Evolutionary conservation across 2,113 vertebrate species (phyloP).

Genomic region (Cynoglossus semilaevis): DNA sequence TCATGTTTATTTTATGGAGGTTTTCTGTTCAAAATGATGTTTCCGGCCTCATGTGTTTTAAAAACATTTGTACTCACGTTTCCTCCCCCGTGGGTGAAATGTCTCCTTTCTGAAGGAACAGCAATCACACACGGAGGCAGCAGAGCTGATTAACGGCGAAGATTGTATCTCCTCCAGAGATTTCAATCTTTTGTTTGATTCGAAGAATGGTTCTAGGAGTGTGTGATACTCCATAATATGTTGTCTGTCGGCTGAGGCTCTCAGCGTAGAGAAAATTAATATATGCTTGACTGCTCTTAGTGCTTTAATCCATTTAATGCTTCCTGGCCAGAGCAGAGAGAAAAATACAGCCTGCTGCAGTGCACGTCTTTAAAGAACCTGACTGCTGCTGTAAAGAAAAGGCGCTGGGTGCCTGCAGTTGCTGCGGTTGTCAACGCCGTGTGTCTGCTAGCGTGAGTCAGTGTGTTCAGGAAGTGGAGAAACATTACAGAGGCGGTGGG

Average conservation of each 20-base stretch:
- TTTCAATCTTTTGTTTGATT: slow-evolving; percentile 54
- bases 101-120: not conserved
- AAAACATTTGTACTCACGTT: not conserved
- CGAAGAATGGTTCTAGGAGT: slow-evolving; percentile 44
- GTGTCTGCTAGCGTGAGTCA: slow-evolving; percentile 16
- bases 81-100: slow-evolving; percentile 6
- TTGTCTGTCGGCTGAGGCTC: slow-evolving; percentile 33
- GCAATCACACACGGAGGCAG: slow-evolving; percentile 17
- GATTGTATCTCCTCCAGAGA: slow-evolving; percentile 29
- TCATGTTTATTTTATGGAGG: not conserved
- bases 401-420: slow-evolving; percentile 35
- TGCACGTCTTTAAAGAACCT: slow-evolving; percentile 47
- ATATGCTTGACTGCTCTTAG: slow-evolving; percentile 59
- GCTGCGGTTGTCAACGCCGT: slow-evolving; percentile 39
- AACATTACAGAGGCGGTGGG: not conserved
- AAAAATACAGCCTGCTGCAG: slow-evolving; percentile 39
- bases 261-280: slow-evolving; percentile 63
- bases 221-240: slow-evolving; percentile 53
- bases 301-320: slow-evolving; percentile 71
- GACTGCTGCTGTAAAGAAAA: slow-evolving; percentile 51
- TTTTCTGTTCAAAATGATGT: not conserved
- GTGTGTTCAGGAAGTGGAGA: slow-evolving; percentile 24
- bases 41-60: not conserved
- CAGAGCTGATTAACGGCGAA: slow-evolving; percentile 33
- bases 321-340: slow-evolving; percentile 51